Percentiles rank a stretch among this genome's conserved stretches.
phyloP scores from a whole-genome alignment of 2,888 invertebrate species.

The Pollenia labialis region DNA sequence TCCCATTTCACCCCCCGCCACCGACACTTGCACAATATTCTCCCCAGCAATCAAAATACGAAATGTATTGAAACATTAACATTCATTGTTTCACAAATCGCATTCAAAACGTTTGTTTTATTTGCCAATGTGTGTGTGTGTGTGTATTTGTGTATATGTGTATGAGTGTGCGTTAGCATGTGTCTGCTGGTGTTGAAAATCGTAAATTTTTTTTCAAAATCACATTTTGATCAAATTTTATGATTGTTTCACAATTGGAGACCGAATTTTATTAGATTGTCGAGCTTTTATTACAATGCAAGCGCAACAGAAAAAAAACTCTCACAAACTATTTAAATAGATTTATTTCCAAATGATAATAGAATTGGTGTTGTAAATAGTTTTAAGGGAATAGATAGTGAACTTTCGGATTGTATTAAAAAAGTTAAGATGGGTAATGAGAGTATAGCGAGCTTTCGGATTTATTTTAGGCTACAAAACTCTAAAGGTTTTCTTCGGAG shows the following conservation, averaged over 20 bases:
- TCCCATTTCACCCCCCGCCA: background rate
- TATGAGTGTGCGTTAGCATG: background rate
- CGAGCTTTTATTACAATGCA: conserved; percentile 63
- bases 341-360: conserved; percentile 49
- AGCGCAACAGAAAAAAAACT: conserved; percentile 15
- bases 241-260: conserved; percentile 73
- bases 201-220: conserved; percentile 60
- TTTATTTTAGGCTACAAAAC: no score
- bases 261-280: conserved; percentile 72
- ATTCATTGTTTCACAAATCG: conserved; percentile 61
- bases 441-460: no score
- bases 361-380: conserved; percentile 11
- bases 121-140: conserved; percentile 9
- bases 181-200: conserved; percentile 1
- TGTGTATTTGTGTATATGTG: conserved; percentile 12
- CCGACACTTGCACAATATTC: conserved; percentile 1
- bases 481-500: no score
- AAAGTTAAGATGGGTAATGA: no score
- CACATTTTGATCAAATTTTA: conserved; percentile 72
- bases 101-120: conserved; percentile 53
- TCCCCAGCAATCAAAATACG: conserved; percentile 38
- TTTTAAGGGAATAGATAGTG: background rate
- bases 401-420: no score
- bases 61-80: conserved; percentile 57
- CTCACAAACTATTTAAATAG: conserved; percentile 28